Percentiles rank a stretch among this genome's conserved stretches.
Evolutionary conservation across 2,797 vertebrate genomes (phyloP).

Genomic region (Acanthurus leucopareius): DNA sequence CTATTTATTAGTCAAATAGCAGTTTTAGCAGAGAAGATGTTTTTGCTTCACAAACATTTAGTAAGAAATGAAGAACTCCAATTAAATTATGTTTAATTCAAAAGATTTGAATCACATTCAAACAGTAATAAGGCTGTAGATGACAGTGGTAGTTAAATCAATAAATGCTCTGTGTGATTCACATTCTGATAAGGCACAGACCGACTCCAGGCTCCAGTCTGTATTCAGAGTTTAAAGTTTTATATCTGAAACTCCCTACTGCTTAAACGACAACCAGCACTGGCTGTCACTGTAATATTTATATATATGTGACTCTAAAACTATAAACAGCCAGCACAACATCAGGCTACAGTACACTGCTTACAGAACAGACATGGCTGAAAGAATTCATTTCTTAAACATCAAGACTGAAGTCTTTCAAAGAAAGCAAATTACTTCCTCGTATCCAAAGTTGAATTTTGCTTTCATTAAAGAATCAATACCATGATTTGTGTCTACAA

Average conservation of each 20-base stretch:
- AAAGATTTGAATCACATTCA: constrained; percentile 29
- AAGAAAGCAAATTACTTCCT: neutral
- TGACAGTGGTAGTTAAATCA: neutral
- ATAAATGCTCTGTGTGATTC: constrained; percentile 13
- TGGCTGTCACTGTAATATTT: neutral
- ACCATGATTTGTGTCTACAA: neutral
- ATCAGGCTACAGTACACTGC: neutral
- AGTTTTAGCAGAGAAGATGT: neutral
- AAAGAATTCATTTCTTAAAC: neutral
- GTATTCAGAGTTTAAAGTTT: neutral
- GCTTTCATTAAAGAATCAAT: neutral
- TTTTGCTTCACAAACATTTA: neutral
- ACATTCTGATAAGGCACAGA: constrained; percentile 49
- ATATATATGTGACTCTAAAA: neutral
- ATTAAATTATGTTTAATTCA: constrained; percentile 45
- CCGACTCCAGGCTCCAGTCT: neutral
- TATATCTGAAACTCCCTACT: neutral
- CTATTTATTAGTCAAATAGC: neutral
- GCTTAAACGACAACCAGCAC: neutral
- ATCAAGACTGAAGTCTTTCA: accelerated
- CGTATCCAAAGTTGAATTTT: neutral
- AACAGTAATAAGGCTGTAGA: constrained; percentile 14
- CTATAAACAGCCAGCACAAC: neutral
- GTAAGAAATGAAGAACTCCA: neutral
- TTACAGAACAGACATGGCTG: neutral